Evolutionary conservation across 2,888 invertebrate genomes (phyloP), one percentile per base, ranked within the genome.

Genomic region (Drosophila prolongata): DNA sequence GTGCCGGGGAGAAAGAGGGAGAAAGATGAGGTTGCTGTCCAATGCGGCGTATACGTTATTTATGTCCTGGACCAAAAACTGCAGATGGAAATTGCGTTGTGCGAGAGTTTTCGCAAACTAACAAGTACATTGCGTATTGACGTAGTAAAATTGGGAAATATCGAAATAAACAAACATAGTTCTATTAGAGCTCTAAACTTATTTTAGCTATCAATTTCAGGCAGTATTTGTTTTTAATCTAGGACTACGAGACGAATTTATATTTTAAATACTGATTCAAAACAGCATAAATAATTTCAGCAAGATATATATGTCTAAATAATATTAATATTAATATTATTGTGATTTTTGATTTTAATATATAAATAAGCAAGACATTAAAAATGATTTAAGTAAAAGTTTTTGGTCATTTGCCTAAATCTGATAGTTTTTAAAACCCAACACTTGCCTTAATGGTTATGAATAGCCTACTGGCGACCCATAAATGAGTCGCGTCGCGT

Each of bases 11-110:
- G 11, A 27, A 40, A 38, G 37, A 14, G 13, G 27, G 53, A 11
- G 46, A 24, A 6, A 49, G n/a, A 2, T 40, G 40, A 40, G 30
- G 54, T 64, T 68, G 65, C 80, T 56, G 74, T 72, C 61, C 89
- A 69, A 75, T 76, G 84, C 78, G 80, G 80, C 88, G 89, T 86
- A 86, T 83, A 74, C 87, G 84, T 86, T 86, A 83, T 83, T 86
- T 86, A 83, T 83, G 83, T 76, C 52, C 65, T 72, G 70, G 53
- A 60, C 65, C 16, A 27, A 75, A 49, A 69, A 78, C 62, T 84
- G 82, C 85, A 79, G 77, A 79, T 79, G 82, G 72, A 81, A 77
- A 77, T 77, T 54, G 75, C 35, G 54, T 56, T 59, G 19, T 16
- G 30, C 19, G 27, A 72, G 54, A 5, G n/a, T 47, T 59, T 70